A percentile compares a stretch with the other conserved stretches of the same genome.
Conservation (phyloP, 2,797 vertebrate species). For the Mormyrus hasselquistii region DNA sequence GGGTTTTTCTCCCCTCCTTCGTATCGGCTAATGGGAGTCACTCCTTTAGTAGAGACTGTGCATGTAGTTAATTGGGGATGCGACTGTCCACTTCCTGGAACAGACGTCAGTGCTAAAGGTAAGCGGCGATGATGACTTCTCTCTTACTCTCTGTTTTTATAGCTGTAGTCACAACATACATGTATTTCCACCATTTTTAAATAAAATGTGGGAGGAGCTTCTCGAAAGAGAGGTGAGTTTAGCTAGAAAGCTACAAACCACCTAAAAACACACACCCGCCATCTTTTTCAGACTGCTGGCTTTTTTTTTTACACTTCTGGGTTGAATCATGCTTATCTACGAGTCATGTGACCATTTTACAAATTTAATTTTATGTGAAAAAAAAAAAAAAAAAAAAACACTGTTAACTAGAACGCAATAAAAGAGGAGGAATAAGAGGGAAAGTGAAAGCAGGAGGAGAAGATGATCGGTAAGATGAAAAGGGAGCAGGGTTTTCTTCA, state of each 20-base stretch:
- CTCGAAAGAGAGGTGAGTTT: background rate
- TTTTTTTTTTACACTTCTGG: background rate
- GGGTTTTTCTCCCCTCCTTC: conserved; percentile 45
- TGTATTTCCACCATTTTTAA: background rate
- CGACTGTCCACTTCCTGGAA: conserved; percentile 73
- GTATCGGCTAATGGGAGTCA: conserved; percentile 81
- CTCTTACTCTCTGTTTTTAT: background rate
- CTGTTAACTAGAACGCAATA: background rate
- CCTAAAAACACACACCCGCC: background rate
- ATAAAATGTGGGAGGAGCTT: background rate
- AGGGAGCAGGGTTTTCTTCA: background rate
- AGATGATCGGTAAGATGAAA: background rate
- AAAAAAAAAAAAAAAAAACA: background rate
- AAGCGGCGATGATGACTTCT: conserved; percentile 37
- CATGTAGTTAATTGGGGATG: conserved; percentile 81
- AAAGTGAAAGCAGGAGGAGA: background rate
- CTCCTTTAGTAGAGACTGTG: conserved; percentile 84
- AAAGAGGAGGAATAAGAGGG: background rate
- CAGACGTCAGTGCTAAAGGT: conserved; percentile 87
- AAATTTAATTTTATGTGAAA: background rate
- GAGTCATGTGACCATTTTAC: background rate
- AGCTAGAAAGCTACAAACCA: background rate
- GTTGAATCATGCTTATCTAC: background rate
- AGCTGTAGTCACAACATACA: background rate
- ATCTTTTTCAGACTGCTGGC: background rate